A percentile compares a stretch with the other conserved stretches of the same genome.
phyloP scores from a whole-genome alignment of 2,113 vertebrate genomes.

The Antechinus stuartii region DNA sequence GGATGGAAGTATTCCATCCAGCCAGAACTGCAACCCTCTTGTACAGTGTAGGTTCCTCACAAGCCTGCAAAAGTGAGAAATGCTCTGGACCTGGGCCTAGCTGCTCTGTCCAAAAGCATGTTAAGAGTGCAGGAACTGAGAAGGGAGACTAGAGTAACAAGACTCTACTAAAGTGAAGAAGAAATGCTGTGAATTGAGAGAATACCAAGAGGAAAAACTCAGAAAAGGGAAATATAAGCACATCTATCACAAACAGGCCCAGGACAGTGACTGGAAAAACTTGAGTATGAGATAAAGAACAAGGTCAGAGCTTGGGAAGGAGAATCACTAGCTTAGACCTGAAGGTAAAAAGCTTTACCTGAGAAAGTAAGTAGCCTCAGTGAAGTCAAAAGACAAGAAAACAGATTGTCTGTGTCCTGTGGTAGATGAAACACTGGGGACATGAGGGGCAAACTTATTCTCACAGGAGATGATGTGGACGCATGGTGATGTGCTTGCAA shows the following conservation, averaged over 20 bases:
- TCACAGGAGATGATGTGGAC: background rate
- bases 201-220: too few relatives aligned
- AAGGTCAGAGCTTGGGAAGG: background rate
- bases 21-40: background rate
- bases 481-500: rapidly evolving
- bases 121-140: background rate
- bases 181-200: too few relatives aligned
- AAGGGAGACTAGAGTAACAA: background rate
- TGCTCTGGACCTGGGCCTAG: background rate
- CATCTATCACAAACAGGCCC: background rate
- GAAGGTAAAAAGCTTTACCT: too few relatives aligned
- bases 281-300: background rate
- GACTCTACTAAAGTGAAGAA: background rate
- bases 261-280: background rate
- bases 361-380: too few relatives aligned
- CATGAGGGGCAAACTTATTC: background rate
- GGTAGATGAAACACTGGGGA: background rate
- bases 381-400: too few relatives aligned
- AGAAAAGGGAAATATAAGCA: background rate
- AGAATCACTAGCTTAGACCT: background rate
- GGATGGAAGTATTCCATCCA: background rate
- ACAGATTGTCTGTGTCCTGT: too few relatives aligned
- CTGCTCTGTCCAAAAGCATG: background rate
- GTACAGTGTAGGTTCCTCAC: too few relatives aligned
- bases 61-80: background rate